These are phyloP conservation scores for Mesochorus sp. DNA, from an alignment of 2,888 invertebrate genomes.

Conservation along the genomic window DNA sequence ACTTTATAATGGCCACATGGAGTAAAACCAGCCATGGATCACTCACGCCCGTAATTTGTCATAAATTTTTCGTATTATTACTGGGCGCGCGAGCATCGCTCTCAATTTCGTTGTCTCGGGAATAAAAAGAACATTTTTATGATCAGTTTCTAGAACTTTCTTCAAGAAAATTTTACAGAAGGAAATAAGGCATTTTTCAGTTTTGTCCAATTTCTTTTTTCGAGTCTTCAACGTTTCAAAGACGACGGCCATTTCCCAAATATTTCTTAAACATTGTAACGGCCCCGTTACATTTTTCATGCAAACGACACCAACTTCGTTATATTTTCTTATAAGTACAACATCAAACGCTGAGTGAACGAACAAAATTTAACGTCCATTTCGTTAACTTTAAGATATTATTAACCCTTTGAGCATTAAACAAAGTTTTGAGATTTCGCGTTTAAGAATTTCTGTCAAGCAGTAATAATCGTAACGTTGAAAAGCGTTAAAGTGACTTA, in stretches of 20 bases:
- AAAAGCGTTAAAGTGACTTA: slow-evolving; percentile 42
- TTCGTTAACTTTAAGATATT: slow-evolving; percentile 40
- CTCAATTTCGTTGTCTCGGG: not conserved
- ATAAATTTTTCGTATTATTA: slow-evolving; percentile 16
- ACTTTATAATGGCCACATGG: slow-evolving; percentile 5
- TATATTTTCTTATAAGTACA: not conserved
- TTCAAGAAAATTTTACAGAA: too few relatives aligned
- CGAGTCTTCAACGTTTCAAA: too few relatives aligned
- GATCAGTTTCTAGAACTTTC: too few relatives aligned
- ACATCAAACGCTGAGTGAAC: slow-evolving; percentile 19
- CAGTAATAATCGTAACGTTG: slow-evolving; percentile 47
- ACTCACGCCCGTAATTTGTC: not conserved
- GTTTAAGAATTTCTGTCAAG: slow-evolving; percentile 48
- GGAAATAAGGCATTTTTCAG: too few relatives aligned
- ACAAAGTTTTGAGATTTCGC: slow-evolving; percentile 52
- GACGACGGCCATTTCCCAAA: too few relatives aligned
- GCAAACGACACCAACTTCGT: too few relatives aligned
- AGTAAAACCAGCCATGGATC: slow-evolving; percentile 14
- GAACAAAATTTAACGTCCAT: slow-evolving; percentile 27
- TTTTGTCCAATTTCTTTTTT: too few relatives aligned
- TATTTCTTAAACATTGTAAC: too few relatives aligned
- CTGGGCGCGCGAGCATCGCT: not conserved
- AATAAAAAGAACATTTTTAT: not conserved
- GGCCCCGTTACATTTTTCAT: too few relatives aligned
- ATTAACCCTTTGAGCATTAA: slow-evolving; percentile 39